A percentile compares a stretch with the other conserved stretches of the same genome.
These are phyloP conservation scores for Xestia c-nigrum DNA, from an alignment of 2,888 invertebrate genomes.

Conservation along the genomic window DNA sequence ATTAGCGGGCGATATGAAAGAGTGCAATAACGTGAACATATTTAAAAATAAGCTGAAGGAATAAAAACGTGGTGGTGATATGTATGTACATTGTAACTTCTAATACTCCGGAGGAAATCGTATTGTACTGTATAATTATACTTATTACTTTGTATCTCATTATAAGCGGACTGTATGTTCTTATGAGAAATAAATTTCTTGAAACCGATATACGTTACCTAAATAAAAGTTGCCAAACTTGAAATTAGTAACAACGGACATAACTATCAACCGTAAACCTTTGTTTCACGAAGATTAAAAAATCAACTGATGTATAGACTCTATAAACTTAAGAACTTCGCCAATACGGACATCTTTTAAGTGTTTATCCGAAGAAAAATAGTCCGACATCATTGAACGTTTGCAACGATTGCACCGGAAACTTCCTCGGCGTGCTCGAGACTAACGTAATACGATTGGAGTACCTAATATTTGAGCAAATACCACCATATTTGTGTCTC, in stretches of 20 bases:
- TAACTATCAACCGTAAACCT: not conserved
- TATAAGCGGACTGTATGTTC: too few species aligned
- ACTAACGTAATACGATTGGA: slow-evolving; percentile 2
- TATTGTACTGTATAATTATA: too few species aligned
- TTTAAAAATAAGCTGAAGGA: too few species aligned
- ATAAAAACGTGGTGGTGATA: too few species aligned
- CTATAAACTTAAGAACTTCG: not conserved
- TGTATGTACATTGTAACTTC: too few species aligned
- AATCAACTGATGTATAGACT: not conserved
- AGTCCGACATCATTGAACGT: not conserved
- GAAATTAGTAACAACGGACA: not conserved
- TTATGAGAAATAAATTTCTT: too few species aligned
- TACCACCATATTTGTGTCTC: not conserved
- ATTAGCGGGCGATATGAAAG: too few species aligned
- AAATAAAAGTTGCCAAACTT: not conserved
- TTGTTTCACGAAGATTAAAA: not conserved
- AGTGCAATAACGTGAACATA: too few species aligned
- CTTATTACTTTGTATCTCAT: too few species aligned
- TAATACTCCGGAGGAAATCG: too few species aligned
- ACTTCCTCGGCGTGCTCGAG: not conserved
- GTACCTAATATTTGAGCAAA: slow-evolving; percentile 12
- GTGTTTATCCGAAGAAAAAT: slow-evolving; percentile 6
- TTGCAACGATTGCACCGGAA: not conserved
- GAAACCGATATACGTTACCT: not conserved
- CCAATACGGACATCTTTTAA: not conserved